Evolutionary conservation across 1,140 invertebrate genomes (phyloP).

Genomic region (Polyergus mexicanus): DNA sequence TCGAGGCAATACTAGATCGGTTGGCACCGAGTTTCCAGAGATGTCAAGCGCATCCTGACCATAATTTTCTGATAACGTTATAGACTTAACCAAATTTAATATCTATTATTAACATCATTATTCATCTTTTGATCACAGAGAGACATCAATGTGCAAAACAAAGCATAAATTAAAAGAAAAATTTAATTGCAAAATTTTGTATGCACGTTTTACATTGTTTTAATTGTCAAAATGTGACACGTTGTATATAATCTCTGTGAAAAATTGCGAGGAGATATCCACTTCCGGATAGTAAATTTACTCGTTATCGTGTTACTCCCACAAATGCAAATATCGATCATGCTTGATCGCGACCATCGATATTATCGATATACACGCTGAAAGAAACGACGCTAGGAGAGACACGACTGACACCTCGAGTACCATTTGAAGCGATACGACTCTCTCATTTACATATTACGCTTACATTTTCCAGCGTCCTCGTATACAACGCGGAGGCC

Average conservation of each 20-base stretch:
- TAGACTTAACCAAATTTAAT: not conserved
- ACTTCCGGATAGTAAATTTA: not conserved
- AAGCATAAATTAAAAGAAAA: not conserved
- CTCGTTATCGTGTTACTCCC: conserved; percentile 16
- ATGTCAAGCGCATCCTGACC: not conserved
- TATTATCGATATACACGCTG: conserved; percentile 48
- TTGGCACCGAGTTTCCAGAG: conserved; percentile 46
- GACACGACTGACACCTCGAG: not conserved
- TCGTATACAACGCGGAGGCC: conserved; percentile 42
- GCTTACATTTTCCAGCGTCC: conserved; percentile 47
- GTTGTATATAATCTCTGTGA: not conserved
- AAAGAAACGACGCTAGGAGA: conserved; percentile 19
- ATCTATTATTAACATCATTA: too few species aligned
- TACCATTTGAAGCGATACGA: not conserved
- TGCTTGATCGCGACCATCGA: conserved; percentile 50
- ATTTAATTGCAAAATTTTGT: not conserved
- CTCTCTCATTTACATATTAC: conserved; percentile 51
- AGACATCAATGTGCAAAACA: not conserved
- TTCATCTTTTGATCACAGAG: not conserved
- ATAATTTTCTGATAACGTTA: not conserved
- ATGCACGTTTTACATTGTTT: not conserved
- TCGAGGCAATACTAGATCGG: conserved; percentile 71
- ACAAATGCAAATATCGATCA: conserved; percentile 51
- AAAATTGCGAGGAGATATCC: not conserved
- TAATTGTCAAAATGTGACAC: not conserved